Evolutionary conservation across 2,888 invertebrate species (phyloP), one percentile per base, ranked within the genome.

Genomic region (Xestia c-nigrum): DNA sequence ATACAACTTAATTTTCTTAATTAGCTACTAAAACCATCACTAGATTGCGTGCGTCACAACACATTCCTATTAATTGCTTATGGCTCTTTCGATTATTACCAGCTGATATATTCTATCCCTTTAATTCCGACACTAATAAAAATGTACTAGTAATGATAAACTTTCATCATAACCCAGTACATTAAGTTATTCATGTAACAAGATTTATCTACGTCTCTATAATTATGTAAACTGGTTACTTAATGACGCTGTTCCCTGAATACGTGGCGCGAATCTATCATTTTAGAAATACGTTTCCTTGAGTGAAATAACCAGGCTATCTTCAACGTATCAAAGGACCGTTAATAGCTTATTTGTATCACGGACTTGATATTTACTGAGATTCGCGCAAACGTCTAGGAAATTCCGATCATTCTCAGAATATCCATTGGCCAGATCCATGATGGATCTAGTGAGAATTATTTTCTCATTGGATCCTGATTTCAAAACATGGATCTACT

Each of bases 211-310:
- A 63, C 50, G 61, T 80, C 67, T 68, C 66, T 52, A 72, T 85
- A 85, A 85, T 85, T 78, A 85, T 68, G 74, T 74, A 76, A 83
- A 81, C 83, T 72, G 71, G 85, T 85, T 76, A 64, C 64, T 63
- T 85, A 85, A 85, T 85, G 83, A 83, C 75, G 85, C 67, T 78
- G 83, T 85, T 78, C 68, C 76, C 24, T 65, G 63, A 19, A 43
- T 71, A 78, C 78, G 63, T 71, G 73, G 67, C 61, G 55, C 77
- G 64, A 78, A 85, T 85, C 85, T 83, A 85, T 85, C 85, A 85
- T 85, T 85, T 80, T 80, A 72, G 75, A 65, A 83, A 68, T 85
- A 70, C 68, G 40, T 85, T 85, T 83, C 85, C 83, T 83, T 72
- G 52, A 74, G 71, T 63, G 47, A 77, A 83, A 75, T 85, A 74